Evolutionary conservation across 1,140 invertebrate species (phyloP).

Genomic region (Stegodyphus mimosarum): DNA sequence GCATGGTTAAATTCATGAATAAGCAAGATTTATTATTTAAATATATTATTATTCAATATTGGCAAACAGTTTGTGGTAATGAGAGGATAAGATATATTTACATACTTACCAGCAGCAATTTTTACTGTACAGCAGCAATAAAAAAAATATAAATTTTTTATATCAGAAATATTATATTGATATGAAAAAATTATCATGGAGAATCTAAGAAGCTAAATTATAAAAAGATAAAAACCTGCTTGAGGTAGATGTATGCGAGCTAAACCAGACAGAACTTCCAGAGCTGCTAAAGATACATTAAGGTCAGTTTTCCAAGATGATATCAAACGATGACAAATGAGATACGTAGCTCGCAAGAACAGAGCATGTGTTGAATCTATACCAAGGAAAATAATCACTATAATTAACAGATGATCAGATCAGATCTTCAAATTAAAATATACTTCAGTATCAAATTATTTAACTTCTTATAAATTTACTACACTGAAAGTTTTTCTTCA

Average conservation of each 20-base stretch:
- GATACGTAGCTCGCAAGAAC: constrained; percentile 89
- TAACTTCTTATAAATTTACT: too few species aligned
- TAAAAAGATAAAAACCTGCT: constrained; percentile 29
- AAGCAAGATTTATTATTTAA: too few species aligned
- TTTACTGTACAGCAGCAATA: not conserved
- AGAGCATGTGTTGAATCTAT: constrained; percentile 84
- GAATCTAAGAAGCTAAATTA: too few species aligned
- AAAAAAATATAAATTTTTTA: not conserved
- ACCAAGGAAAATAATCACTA: not conserved
- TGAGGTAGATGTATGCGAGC: constrained; percentile 84
- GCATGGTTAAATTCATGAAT: too few species aligned
- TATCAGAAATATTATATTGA: not conserved
- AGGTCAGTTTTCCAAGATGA: constrained; percentile 96
- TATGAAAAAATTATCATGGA: not conserved
- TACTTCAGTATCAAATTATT: too few species aligned
- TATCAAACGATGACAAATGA: constrained; percentile 93
- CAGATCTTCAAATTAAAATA: too few species aligned
- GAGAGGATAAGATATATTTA: too few species aligned
- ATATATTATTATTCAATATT: too few species aligned
- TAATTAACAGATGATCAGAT: not conserved
- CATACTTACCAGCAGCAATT: too few species aligned
- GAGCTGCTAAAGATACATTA: constrained; percentile 92
- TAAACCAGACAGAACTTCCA: constrained; percentile 89
- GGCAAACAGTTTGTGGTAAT: too few species aligned
- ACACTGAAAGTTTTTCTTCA: too few species aligned